phyloP scores from a whole-genome alignment of 2,797 vertebrate species.

The Acanthis flammea region DNA sequence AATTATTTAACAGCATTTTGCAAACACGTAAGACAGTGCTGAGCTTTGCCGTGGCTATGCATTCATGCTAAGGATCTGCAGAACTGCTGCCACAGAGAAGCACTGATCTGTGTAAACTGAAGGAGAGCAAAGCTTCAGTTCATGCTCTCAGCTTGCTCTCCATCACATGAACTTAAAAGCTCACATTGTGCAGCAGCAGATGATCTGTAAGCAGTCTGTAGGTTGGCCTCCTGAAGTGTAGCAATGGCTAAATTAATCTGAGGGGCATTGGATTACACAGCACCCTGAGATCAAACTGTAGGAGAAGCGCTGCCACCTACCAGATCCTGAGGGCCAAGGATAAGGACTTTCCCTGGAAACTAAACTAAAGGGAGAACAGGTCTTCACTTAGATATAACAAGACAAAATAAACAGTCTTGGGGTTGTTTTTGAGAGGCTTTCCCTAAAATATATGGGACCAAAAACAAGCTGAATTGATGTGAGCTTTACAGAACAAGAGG shows the following conservation, averaged over 20 bases:
- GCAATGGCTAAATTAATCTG: neutral
- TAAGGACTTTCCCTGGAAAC: neutral
- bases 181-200: neutral
- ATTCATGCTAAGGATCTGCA: neutral
- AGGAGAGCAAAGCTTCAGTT: neutral
- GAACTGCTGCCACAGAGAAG: neutral
- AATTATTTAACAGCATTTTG: neutral
- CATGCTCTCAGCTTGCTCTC: neutral
- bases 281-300: neutral
- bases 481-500: neutral
- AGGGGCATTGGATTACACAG: neutral
- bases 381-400: neutral
- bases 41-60: neutral
- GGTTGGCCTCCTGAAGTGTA: neutral
- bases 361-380: neutral
- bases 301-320: neutral
- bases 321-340: neutral
- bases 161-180: neutral
- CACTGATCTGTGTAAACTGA: neutral
- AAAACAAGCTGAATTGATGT: neutral
- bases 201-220: neutral
- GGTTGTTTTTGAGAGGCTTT: slow-evolving; percentile 33
- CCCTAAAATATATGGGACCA: neutral
- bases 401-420: neutral
- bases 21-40: neutral